Evolutionary conservation across 2,888 invertebrate species (phyloP).

Genomic region (Alentia gelatinosa): DNA sequence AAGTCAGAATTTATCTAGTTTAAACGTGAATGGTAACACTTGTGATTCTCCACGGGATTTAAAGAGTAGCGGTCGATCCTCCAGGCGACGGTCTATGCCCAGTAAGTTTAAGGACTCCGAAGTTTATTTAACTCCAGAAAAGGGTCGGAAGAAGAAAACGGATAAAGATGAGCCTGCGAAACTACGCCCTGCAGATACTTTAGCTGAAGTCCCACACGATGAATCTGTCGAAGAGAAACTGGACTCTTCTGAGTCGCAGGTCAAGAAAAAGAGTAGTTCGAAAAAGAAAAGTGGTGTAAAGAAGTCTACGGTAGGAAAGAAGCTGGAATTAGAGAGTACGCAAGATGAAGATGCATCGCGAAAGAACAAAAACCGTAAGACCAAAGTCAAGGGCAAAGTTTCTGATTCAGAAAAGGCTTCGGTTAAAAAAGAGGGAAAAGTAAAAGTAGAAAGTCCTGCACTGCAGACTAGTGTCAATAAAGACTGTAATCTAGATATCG

Average conservation of each 20-base stretch:
- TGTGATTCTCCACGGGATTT: background rate
- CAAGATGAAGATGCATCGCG: background rate
- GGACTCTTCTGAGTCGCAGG: background rate
- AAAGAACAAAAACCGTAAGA: background rate
- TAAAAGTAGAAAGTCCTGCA: background rate
- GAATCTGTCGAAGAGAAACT: background rate
- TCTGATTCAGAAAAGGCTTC: background rate
- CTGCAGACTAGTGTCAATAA: background rate
- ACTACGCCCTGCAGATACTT: background rate
- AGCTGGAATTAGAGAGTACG: background rate
- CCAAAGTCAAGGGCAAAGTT: too few relatives aligned
- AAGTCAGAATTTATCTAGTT: background rate
- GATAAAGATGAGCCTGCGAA: background rate
- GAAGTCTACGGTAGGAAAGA: background rate
- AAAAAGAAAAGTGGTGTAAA: background rate
- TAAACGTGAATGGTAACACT: background rate
- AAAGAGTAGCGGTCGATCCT: background rate
- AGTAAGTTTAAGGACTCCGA: conserved; percentile 2
- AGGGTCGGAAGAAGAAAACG: background rate
- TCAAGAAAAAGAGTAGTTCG: background rate
- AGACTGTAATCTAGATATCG: conserved; percentile 47
- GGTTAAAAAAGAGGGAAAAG: background rate
- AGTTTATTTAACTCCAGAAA: background rate
- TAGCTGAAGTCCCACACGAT: background rate
- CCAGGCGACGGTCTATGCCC: background rate